Base-by-base conservation (phyloP, 2,888 invertebrate genomes). In the Watsonalla binaria region DNA sequence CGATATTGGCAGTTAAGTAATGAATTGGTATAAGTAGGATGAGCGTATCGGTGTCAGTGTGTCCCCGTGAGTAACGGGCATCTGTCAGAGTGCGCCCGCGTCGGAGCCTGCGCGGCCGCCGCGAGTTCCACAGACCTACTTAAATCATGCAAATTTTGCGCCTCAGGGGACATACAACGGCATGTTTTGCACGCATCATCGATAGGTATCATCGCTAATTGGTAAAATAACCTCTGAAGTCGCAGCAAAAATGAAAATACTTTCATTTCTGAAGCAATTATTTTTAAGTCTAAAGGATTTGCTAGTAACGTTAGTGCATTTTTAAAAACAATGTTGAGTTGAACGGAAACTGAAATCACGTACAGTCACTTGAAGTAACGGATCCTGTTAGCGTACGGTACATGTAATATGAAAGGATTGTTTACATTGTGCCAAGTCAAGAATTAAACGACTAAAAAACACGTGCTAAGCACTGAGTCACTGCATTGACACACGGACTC, bases 1-100 rank as follows among this genome's bases (percentile, higher is more conserved):
- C 52, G 55, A 66, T 70, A 61, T 66, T 69, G 66, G 68, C 61
- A 63, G 68, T 71, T 68, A 67, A 70, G 66, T 69, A 67, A 74
- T 74, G 69, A 76, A 74, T 76, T 73, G 60, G 71, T 66, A 73
- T 67, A 76, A 74, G 76, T 73, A 60, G 71, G 65, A 73, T 67
- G 67, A 65, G 66, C 71, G 73, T 76, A 86, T 82, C 82, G 83
- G 67, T 86, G 89, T 86, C 80, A 89, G 82, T 84, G 61, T 86
- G 88, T 76, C 75, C 72, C 63, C 63, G 70, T 76, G 71, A 78
- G 69, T 86, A 87, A 86, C 78, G 77, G 76, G 68, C 63, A 64
- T 54, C 86, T 85, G 88, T 82, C 77, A 70, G 74, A 81, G 74
- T 61, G 74, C 78, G 83, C 59, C 76, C 61, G 66, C 59, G 74